Evolutionary conservation across 2,888 invertebrate species (phyloP).

Genomic region (Caenorhabditis sulstoni): DNA sequence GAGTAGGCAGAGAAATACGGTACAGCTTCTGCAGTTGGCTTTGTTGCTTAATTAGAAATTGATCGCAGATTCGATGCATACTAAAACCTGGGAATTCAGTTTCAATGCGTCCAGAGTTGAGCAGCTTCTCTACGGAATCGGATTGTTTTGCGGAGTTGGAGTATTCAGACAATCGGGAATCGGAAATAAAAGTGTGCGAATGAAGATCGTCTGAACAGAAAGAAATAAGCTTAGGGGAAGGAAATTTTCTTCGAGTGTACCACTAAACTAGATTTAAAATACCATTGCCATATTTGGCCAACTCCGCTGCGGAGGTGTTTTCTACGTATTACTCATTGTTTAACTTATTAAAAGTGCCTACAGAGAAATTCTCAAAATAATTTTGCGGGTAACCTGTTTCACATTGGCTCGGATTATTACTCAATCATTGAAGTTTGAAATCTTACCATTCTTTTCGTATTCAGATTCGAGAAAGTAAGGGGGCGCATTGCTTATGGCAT

Average conservation of each 20-base stretch:
- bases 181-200: slow-evolving; percentile 29
- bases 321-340: slow-evolving; percentile 46
- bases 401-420: too few species aligned
- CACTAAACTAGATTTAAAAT: slow-evolving; percentile 27
- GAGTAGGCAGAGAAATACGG: slow-evolving; percentile 57
- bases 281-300: slow-evolving; percentile 33
- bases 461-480: slow-evolving; percentile 22
- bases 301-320: slow-evolving; percentile 8
- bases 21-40: background rate
- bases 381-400: too few species aligned
- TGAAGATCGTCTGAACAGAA: slow-evolving; percentile 11
- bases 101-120: slow-evolving; percentile 56
- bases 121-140: slow-evolving; percentile 54
- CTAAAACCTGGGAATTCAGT: slow-evolving; percentile 68
- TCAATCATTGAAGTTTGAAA: too few species aligned
- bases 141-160: slow-evolving; percentile 13
- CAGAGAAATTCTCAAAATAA: background rate
- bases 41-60: slow-evolving; percentile 37
- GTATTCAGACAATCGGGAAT: slow-evolving; percentile 11
- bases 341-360: slow-evolving; percentile 24
- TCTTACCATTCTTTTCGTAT: slow-evolving; percentile 22
- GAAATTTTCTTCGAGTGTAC: background rate
- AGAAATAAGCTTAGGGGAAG: too few species aligned
- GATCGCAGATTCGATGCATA: background rate
- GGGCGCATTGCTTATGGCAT: background rate